Conservation (phyloP, 1,140 invertebrate genomes). For the Macrotrachela quadricornifera region DNA sequence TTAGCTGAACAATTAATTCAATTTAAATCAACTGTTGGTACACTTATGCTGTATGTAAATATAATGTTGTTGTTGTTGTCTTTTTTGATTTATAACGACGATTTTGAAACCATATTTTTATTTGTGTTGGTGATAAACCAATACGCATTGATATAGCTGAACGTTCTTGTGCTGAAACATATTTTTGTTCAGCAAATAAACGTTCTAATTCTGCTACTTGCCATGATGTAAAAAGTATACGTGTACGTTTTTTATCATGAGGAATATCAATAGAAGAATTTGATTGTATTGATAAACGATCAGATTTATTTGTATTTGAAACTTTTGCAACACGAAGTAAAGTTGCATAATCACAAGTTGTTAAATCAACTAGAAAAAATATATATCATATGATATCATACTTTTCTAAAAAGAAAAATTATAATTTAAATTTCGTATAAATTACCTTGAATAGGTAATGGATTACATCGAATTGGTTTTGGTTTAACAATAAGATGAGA, state of each 20-base stretch:
- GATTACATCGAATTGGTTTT: no score
- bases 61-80: background rate
- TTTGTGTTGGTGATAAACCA: slow-evolving; percentile 72
- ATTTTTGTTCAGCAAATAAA: slow-evolving; percentile 77
- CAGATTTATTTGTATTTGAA: no score
- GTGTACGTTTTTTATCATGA: slow-evolving; percentile 11
- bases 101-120: slow-evolving; percentile 90
- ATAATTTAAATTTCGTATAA: no score
- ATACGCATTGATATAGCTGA: slow-evolving; percentile 82
- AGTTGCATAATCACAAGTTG: no score
- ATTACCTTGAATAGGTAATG: no score
- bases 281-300: background rate
- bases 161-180: slow-evolving; percentile 76
- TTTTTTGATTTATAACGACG: slow-evolving; percentile 38
- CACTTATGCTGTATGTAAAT: slow-evolving; percentile 21
- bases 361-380: no score
- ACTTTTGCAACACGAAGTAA: no score
- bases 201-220: slow-evolving; percentile 86
- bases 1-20: slow-evolving; percentile 29
- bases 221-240: slow-evolving; percentile 89
- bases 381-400: no score
- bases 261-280: background rate
- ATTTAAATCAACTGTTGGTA: slow-evolving; percentile 25
- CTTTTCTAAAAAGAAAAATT: no score
- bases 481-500: no score